These are phyloP conservation scores for Onychorhynchus coronatus DNA, from an alignment of 2,113 vertebrate genomes.

Conservation along the genomic window DNA sequence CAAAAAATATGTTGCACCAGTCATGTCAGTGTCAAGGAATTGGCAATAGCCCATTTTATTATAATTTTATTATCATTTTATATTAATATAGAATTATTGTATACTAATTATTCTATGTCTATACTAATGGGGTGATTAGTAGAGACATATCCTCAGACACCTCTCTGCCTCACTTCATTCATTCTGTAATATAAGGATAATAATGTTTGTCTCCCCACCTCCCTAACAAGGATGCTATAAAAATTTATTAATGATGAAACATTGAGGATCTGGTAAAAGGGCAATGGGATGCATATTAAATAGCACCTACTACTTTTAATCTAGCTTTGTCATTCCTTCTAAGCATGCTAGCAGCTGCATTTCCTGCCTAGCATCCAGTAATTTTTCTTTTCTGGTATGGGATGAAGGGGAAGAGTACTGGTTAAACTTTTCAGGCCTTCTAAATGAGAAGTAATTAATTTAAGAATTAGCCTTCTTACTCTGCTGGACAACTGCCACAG, in stretches of 20 bases:
- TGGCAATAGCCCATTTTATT: background rate
- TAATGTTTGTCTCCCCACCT: background rate
- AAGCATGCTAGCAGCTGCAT: background rate
- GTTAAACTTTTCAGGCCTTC: rapidly evolving
- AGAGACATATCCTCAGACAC: background rate
- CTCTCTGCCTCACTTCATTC: background rate
- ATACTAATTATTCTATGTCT: background rate
- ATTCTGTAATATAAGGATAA: background rate
- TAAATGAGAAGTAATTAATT: background rate
- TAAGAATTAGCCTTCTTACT: background rate
- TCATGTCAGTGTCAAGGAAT: background rate
- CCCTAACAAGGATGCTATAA: background rate
- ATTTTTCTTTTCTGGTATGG: background rate
- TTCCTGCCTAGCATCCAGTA: background rate
- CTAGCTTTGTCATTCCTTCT: background rate
- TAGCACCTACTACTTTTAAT: background rate
- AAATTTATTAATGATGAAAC: background rate
- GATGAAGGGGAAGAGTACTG: background rate
- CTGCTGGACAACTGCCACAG: background rate
- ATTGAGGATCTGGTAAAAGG: background rate
- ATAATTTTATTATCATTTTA: background rate
- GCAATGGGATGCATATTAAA: background rate
- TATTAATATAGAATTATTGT: background rate
- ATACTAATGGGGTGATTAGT: background rate
- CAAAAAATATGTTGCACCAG: background rate